These are phyloP conservation scores for Microtus pennsylvanicus DNA, from an alignment of 2,113 vertebrate genomes.

Conservation along the genomic window DNA sequence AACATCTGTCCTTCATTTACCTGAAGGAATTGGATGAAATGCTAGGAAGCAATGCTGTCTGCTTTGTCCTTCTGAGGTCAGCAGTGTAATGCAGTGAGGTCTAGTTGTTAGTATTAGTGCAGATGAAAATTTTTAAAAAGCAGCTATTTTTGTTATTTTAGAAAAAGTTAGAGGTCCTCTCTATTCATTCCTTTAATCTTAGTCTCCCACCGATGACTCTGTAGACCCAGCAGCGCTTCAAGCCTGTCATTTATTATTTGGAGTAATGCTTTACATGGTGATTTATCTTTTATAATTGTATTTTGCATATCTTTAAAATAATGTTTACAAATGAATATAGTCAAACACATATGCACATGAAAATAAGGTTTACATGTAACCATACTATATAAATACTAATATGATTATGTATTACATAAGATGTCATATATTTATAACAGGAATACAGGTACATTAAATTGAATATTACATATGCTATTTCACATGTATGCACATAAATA, in stretches of 20 bases:
- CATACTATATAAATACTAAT: neutral
- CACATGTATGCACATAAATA: neutral
- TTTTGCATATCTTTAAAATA: neutral
- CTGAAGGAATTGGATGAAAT: constrained; percentile 35
- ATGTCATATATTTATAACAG: neutral
- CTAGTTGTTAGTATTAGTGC: neutral
- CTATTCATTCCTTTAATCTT: neutral
- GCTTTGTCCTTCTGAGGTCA: neutral
- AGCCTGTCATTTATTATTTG: neutral
- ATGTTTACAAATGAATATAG: neutral
- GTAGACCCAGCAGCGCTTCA: neutral
- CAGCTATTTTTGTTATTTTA: neutral
- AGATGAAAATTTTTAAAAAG: neutral
- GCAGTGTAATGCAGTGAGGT: neutral
- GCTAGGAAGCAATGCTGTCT: neutral
- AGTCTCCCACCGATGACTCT: constrained; percentile 2
- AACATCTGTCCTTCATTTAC: neutral
- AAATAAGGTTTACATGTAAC: neutral
- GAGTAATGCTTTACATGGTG: neutral
- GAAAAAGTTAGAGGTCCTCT: neutral
- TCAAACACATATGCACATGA: neutral
- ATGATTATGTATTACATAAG: neutral
- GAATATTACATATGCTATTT: too few relatives aligned
- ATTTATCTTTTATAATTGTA: neutral
- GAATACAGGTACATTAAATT: neutral